Evolutionary conservation across 2,797 vertebrate genomes (phyloP).

Genomic region (Ciconia nigra): DNA sequence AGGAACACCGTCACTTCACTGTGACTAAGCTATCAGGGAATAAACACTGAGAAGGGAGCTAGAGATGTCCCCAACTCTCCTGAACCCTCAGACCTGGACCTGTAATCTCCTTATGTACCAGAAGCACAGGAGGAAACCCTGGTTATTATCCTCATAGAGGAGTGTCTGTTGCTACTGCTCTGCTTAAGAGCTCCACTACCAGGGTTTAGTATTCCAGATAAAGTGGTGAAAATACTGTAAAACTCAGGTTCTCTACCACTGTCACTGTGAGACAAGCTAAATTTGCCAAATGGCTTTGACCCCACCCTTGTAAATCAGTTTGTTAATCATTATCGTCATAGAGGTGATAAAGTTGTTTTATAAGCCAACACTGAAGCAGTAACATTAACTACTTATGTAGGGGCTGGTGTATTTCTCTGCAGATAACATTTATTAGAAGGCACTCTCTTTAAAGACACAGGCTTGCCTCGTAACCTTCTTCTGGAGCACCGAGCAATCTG

Average conservation of each 20-base stretch:
- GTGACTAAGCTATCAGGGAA: neutral
- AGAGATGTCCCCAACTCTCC: neutral
- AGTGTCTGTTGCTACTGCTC: neutral
- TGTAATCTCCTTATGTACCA: neutral
- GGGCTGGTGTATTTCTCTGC: constrained; percentile 50
- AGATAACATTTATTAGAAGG: constrained; percentile 64
- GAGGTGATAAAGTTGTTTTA: constrained; percentile 52
- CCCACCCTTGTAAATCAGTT: constrained; percentile 57
- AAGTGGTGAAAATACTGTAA: constrained; percentile 14
- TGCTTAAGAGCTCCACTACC: neutral
- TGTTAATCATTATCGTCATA: constrained; percentile 66
- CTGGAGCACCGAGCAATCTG: neutral
- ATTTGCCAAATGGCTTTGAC: constrained; percentile 44
- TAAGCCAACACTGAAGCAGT: constrained; percentile 46
- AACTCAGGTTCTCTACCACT: neutral
- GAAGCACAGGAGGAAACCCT: neutral
- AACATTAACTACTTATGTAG: constrained; percentile 50
- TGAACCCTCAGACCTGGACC: neutral
- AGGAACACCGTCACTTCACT: neutral
- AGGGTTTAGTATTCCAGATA: neutral
- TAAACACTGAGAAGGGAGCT: neutral
- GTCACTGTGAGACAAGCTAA: constrained; percentile 10
- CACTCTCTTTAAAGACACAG: constrained; percentile 45
- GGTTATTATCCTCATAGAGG: neutral
- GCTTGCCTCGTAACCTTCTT: neutral